phyloP scores from a whole-genome alignment of 2,113 vertebrate species.

The Toxostoma redivivum region DNA sequence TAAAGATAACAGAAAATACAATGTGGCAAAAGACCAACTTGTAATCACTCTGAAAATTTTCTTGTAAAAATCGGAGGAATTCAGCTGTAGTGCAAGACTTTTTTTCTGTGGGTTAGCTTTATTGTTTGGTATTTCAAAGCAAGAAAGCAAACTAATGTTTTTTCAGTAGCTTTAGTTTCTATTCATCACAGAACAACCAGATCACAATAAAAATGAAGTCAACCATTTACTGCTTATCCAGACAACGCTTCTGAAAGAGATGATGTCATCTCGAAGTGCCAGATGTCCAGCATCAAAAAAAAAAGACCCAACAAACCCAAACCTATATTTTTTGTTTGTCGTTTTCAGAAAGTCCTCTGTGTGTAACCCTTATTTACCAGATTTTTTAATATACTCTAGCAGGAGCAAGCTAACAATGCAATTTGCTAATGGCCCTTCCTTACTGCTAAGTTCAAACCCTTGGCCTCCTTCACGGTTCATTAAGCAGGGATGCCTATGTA shows the following conservation, averaged over 20 bases:
- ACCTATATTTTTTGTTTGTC: background rate
- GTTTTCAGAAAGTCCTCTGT: background rate
- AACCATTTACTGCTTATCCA: background rate
- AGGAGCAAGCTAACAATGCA: background rate
- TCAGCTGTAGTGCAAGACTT: background rate
- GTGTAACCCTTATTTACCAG: background rate
- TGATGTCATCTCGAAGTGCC: background rate
- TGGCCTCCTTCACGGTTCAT: background rate
- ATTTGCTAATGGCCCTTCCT: background rate
- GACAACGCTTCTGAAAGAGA: background rate
- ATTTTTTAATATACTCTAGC: background rate
- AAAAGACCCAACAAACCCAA: background rate
- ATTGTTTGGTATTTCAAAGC: background rate
- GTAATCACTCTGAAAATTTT: background rate
- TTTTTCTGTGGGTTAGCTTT: background rate
- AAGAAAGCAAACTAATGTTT: slow-evolving; percentile 22
- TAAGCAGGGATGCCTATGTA: background rate
- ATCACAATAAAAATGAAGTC: background rate
- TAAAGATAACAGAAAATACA: background rate
- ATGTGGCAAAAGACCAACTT: background rate
- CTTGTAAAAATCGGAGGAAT: background rate
- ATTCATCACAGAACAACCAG: background rate
- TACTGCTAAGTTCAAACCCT: background rate
- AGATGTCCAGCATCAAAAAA: background rate
- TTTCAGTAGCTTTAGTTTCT: slow-evolving; percentile 1